Percentiles rank a stretch among this genome's conserved stretches.
Evolutionary conservation across 1,140 invertebrate species (phyloP).

Genomic region (Diprion similis): DNA sequence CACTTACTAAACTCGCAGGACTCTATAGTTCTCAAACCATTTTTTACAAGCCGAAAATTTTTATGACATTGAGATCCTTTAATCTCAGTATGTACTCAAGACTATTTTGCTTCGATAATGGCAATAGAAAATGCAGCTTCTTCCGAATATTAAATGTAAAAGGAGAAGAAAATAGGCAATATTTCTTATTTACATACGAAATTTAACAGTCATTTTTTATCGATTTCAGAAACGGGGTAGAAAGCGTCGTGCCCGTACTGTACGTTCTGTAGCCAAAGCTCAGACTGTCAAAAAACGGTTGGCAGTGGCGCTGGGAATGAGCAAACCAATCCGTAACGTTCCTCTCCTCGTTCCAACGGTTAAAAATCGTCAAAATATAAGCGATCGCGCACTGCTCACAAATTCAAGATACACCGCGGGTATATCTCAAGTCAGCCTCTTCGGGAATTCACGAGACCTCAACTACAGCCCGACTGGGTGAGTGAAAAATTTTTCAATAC

Average conservation of each 20-base stretch:
- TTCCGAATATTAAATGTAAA: too few species aligned
- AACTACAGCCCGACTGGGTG: constrained; percentile 56
- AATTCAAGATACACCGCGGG: constrained; percentile 44
- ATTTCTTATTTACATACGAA: background rate
- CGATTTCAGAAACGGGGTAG: constrained; percentile 11
- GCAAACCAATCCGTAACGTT: constrained; percentile 44
- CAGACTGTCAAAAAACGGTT: constrained; percentile 56
- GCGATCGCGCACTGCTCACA: constrained; percentile 31
- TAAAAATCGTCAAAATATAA: constrained; percentile 46
- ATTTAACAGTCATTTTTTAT: background rate
- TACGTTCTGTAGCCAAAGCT: constrained; percentile 36
- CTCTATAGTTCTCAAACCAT: too few species aligned
- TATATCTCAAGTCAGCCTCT: constrained; percentile 51
- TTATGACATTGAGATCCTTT: too few species aligned
- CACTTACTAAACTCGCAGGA: too few species aligned
- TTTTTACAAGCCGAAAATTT: too few species aligned
- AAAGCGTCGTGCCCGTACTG: constrained; percentile 34
- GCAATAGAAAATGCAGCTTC: too few species aligned
- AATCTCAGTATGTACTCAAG: too few species aligned
- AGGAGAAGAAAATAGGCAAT: too few species aligned
- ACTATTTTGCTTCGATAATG: too few species aligned
- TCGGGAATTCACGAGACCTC: constrained; percentile 48
- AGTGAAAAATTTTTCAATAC: constrained; percentile 30
- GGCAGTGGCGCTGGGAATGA: constrained; percentile 54
- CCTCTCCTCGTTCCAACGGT: constrained; percentile 52